phyloP scores from a whole-genome alignment of 2,113 vertebrate genomes.

The Misgurnus anguillicaudatus region DNA sequence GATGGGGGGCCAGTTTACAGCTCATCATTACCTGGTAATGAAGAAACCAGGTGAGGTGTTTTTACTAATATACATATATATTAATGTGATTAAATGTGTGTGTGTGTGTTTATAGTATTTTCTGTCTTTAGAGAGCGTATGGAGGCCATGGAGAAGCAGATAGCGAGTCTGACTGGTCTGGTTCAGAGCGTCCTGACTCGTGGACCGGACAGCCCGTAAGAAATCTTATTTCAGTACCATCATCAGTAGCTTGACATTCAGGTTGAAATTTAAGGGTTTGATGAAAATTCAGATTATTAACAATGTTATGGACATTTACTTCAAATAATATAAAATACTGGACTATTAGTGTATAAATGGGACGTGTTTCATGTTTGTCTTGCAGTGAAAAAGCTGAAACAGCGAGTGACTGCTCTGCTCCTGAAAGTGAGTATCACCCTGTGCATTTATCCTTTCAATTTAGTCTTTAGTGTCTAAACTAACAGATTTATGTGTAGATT shows the following conservation, averaged over 20 bases:
- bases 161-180: constrained; percentile 93
- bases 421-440: constrained; percentile 75
- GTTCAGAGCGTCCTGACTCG: constrained; percentile 93
- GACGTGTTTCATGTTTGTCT: constrained; percentile 50
- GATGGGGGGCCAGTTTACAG: constrained; percentile 77
- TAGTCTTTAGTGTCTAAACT: no score
- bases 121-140: constrained; percentile 83
- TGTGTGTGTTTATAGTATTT: constrained; percentile 15
- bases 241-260: background rate
- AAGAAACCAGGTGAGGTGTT: constrained; percentile 87
- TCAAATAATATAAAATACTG: no score
- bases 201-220: constrained; percentile 89
- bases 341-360: background rate
- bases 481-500: no score
- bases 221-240: background rate
- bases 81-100: background rate
- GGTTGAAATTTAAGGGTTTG: no score
- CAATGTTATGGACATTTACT: no score
- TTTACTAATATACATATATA: background rate
- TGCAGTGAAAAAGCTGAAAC: constrained; percentile 92
- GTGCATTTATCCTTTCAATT: background rate
- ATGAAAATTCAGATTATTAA: no score
- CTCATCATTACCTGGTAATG: constrained; percentile 82
- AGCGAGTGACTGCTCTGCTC: constrained; percentile 85
- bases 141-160: constrained; percentile 99